These are phyloP conservation scores for Siniperca knerii DNA, from an alignment of 2,113 vertebrate species.

Conservation along the genomic window DNA sequence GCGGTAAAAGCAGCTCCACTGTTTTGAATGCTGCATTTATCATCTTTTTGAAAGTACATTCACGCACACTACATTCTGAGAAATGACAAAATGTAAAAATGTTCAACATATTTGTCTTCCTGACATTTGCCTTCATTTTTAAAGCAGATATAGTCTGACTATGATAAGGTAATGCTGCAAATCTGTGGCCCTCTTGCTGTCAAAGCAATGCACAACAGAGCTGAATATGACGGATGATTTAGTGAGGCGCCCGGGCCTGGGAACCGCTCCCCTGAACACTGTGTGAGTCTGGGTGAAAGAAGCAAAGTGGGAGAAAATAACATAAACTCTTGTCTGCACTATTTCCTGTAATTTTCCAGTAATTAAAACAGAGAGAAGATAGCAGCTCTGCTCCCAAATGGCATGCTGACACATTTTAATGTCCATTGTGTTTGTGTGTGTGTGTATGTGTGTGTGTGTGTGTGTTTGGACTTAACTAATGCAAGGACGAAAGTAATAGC, in stretches of 20 bases:
- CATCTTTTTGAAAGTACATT: background rate
- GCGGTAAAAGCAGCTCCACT: background rate
- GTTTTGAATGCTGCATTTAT: background rate
- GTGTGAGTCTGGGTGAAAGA: constrained; percentile 31
- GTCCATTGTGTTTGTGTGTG: constrained; percentile 10
- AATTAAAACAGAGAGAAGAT: constrained; percentile 73
- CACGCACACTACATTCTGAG: constrained; percentile 26
- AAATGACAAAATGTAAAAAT: constrained; percentile 61
- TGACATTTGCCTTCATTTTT: constrained; percentile 56
- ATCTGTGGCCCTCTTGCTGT: constrained; percentile 47
- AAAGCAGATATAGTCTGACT: constrained; percentile 49
- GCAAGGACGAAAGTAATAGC: constrained; percentile 27
- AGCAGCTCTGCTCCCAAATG: constrained; percentile 61
- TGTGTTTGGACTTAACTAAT: constrained; percentile 34
- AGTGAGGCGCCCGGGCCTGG: constrained; percentile 43
- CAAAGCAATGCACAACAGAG: constrained; percentile 30
- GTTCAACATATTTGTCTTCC: constrained; percentile 49
- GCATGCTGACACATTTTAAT: constrained; percentile 43
- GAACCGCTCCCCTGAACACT: constrained; percentile 53
- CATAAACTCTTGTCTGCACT: constrained; percentile 57
- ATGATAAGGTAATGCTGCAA: constrained; percentile 55
- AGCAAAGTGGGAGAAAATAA: constrained; percentile 50
- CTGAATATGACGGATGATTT: constrained; percentile 61
- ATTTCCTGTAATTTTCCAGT: constrained; percentile 72
- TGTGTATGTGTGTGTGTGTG: constrained; percentile 17